phyloP scores from a whole-genome alignment of 2,797 vertebrate genomes.

The Sebastes taczanowskii region DNA sequence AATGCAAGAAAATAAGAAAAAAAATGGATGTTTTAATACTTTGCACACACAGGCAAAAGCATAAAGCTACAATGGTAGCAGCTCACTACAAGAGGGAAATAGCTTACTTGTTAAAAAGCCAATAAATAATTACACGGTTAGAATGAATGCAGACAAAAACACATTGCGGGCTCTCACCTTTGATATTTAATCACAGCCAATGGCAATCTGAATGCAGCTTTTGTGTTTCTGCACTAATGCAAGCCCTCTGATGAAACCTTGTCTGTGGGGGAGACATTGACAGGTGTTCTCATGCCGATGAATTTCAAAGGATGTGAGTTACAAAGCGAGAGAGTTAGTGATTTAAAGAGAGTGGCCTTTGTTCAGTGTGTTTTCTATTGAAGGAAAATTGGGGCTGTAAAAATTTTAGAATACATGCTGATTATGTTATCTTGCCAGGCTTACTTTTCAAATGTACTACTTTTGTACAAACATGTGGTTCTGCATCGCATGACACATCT shows the following conservation, averaged over 20 bases:
- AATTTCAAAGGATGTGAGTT: neutral
- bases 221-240: neutral
- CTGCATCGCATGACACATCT: neutral
- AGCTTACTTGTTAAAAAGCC: neutral
- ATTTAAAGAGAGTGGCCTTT: neutral
- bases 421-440: neutral
- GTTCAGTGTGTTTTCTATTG: neutral
- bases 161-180: neutral
- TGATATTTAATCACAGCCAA: conserved; percentile 22
- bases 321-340: neutral
- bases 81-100: neutral
- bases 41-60: neutral
- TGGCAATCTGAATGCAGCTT: neutral
- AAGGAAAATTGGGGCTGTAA: neutral
- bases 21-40: neutral
- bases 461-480: neutral
- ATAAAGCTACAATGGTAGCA: neutral
- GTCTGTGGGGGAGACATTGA: neutral
- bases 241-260: neutral
- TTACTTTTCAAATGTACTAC: neutral
- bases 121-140: conserved; percentile 6
- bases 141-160: conserved; percentile 1
- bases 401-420: neutral
- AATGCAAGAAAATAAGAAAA: conserved; percentile 8
- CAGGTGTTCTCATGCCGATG: neutral